Evolutionary conservation across 2,888 invertebrate species (phyloP).

Genomic region (Amitus sp.): DNA sequence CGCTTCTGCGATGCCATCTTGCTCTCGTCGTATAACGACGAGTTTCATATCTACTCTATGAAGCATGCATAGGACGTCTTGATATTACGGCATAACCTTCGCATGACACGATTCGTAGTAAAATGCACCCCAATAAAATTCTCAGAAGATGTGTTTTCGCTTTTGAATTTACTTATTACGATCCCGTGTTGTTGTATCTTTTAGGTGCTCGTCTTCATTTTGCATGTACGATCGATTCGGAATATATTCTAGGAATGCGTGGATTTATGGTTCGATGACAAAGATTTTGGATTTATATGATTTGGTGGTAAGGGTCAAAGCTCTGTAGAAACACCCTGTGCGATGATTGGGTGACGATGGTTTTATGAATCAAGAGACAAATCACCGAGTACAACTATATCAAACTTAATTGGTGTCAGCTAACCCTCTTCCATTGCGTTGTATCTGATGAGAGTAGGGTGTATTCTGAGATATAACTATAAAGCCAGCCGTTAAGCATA

Average conservation of each 20-base stretch:
- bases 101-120: not conserved
- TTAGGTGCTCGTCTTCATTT: too few relatives aligned
- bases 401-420: slow-evolving; percentile 55
- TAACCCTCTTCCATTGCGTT: slow-evolving; percentile 41
- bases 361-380: slow-evolving; percentile 42
- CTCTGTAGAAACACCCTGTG: not conserved
- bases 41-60: slow-evolving; percentile 7
- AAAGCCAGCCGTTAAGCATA: slow-evolving; percentile 55
- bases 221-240: too few relatives aligned
- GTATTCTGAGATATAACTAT: slow-evolving; percentile 56
- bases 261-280: too few relatives aligned
- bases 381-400: slow-evolving; percentile 51
- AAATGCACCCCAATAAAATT: slow-evolving; percentile 1
- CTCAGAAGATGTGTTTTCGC: not conserved
- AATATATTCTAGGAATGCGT: too few relatives aligned
- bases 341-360: not conserved
- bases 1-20: slow-evolving; percentile 11
- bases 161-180: not conserved
- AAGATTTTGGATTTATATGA: too few relatives aligned
- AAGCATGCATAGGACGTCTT: not conserved
- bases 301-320: too few relatives aligned
- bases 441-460: slow-evolving; percentile 35
- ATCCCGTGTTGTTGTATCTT: too few relatives aligned
- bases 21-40: slow-evolving; percentile 1
- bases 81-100: slow-evolving; percentile 4